phyloP scores from a whole-genome alignment of 2,113 vertebrate species.

The Elgaria multicarinata region DNA sequence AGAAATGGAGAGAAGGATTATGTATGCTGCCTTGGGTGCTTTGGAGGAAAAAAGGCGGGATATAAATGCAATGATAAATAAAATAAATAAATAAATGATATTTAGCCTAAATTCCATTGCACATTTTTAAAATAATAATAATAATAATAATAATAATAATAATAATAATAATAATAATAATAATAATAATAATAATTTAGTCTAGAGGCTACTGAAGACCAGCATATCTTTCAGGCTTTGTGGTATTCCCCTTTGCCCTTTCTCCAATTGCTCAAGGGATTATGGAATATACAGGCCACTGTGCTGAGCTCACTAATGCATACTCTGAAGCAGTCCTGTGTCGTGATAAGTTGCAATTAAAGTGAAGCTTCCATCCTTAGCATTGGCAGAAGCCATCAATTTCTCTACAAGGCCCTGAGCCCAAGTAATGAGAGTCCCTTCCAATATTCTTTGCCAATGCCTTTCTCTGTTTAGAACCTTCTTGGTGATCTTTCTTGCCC shows the following conservation, averaged over 20 bases:
- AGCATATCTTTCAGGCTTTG: not conserved
- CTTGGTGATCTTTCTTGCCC: conserved; percentile 68
- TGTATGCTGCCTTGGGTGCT: no score
- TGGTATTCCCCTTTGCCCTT: not conserved
- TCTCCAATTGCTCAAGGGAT: not conserved
- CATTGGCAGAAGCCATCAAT: conserved; percentile 71
- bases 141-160: not conserved
- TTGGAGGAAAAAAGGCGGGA: no score
- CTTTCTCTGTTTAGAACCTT: conserved; percentile 70
- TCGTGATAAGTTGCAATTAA: conserved; percentile 63
- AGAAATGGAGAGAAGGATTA: no score
- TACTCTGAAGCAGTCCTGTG: conserved; percentile 65
- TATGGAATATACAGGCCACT: conserved; percentile 22
- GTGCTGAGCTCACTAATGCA: conserved; percentile 61
- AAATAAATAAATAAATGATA: no score
- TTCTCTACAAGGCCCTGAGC: conserved; percentile 71
- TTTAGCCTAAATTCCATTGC: not conserved
- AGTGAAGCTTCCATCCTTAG: conserved; percentile 69
- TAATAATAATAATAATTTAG: not conserved
- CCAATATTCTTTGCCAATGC: conserved; percentile 73
- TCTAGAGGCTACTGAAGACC: not conserved
- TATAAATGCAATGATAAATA: no score
- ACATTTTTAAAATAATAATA: not conserved
- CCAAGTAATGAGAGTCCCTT: conserved; percentile 74
- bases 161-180: not conserved